Evolutionary conservation across 2,797 vertebrate genomes (phyloP), one percentile per base, ranked within the genome.

Genomic region (Neoniphon sammara): DNA sequence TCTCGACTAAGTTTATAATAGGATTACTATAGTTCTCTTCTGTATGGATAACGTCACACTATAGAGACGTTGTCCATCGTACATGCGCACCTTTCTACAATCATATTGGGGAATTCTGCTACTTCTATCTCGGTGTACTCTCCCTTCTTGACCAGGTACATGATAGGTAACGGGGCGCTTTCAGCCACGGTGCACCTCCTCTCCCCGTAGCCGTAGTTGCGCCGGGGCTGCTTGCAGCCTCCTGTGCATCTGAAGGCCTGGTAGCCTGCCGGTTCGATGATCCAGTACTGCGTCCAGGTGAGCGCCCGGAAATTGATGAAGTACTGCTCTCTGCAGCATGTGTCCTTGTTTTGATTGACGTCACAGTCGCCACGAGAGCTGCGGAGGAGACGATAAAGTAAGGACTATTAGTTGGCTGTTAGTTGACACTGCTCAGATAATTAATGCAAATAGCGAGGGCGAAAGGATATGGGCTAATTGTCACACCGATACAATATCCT

Each of bases 71-170:
- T 94, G 36, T 97, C 94, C 52, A 94, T 85, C 0, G 93, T 54
- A 46, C 97, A 97, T 25, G 95, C 91, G 36, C 97, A 98, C 54
- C 92, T 93, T 77, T 97, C 95, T 0, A 96, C 87, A 0, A 98
- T 89, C 96, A 97, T 97, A 31, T 95, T 95, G 12, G 96, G 96
- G 66, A 98, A 96, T 59, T 97, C 96, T 0, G 96, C 96, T 20
- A 96, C 97, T 79, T 97, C 95, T 0, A 98, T 96, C 85, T 97
- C 96, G 0, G 97, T 97, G 92, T 93, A 95, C 84, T 97, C 96
- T 2, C 95, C 97, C 65, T 95, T 96, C 87, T 94, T 95, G 71
- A 96, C 93, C 57, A 97, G 94, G 91, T 97, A 97, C 94, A 98
- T 96, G 90, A 98, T 87, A 27, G 97, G 97, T 21, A 98, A 83